Conservation (phyloP, 2,888 invertebrate genomes). For the Sesia apiformis region DNA sequence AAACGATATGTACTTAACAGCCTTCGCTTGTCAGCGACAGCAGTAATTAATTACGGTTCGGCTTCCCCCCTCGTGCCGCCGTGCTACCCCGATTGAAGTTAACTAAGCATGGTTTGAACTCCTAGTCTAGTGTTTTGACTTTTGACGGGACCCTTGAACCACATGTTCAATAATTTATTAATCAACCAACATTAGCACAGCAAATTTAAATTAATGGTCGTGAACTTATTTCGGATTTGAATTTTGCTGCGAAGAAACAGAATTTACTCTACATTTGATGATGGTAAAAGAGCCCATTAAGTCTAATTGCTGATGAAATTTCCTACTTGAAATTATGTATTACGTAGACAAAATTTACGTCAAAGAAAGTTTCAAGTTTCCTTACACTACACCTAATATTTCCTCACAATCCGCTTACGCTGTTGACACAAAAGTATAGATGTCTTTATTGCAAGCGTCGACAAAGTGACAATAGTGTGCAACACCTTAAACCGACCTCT, state of each 20-base stretch:
- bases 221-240: too few species aligned
- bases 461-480: conserved; percentile 49
- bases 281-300: too few species aligned
- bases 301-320: too few species aligned
- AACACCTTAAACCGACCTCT: conserved; percentile 52
- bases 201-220: too few species aligned
- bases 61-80: conserved; percentile 22
- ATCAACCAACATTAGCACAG: background rate
- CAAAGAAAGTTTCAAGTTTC: too few species aligned
- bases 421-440: conserved; percentile 8
- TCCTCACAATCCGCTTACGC: background rate
- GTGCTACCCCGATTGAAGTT: conserved; percentile 41
- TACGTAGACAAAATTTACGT: too few species aligned
- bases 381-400: too few species aligned
- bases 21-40: conserved; percentile 58
- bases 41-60: conserved; percentile 65
- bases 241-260: too few species aligned
- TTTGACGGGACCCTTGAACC: conserved; percentile 22
- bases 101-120: conserved; percentile 44
- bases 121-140: conserved; percentile 43
- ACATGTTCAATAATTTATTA: background rate
- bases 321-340: too few species aligned
- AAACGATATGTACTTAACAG: conserved; percentile 42
- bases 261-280: too few species aligned
- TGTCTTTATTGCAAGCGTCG: conserved; percentile 36